Evolutionary conservation across 2,888 invertebrate species (phyloP).

Genomic region (Acrobasis repandana): DNA sequence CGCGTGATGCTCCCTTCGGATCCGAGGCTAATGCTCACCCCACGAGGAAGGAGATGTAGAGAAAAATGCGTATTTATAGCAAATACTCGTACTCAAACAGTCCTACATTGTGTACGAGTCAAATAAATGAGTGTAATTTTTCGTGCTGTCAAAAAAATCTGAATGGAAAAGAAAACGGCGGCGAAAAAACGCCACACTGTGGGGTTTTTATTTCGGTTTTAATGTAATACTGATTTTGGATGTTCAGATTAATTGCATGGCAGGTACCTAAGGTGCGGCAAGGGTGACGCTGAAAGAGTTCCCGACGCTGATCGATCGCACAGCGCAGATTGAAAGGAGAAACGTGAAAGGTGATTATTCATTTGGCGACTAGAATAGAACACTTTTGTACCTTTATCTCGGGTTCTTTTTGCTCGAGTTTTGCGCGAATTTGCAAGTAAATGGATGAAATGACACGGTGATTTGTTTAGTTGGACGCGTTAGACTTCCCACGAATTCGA

Average conservation of each 20-base stretch:
- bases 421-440: constrained; percentile 82
- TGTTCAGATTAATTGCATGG: constrained; percentile 82
- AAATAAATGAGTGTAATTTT: constrained; percentile 83
- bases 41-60: constrained; percentile 79
- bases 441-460: constrained; percentile 76
- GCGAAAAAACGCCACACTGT: constrained; percentile 76
- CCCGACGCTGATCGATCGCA: constrained; percentile 80
- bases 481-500: constrained; percentile 70
- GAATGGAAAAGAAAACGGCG: constrained; percentile 80
- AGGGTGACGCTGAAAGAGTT: constrained; percentile 83
- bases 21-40: constrained; percentile 78
- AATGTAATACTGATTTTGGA: constrained; percentile 83
- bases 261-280: constrained; percentile 72
- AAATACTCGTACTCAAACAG: constrained; percentile 84
- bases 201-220: constrained; percentile 78
- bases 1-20: constrained; percentile 76
- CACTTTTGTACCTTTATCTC: constrained; percentile 82
- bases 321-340: constrained; percentile 80
- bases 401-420: constrained; percentile 72
- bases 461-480: constrained; percentile 72
- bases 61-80: constrained; percentile 84
- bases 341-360: constrained; percentile 82
- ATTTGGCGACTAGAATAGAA: constrained; percentile 82
- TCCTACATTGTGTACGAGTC: constrained; percentile 83
- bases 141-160: constrained; percentile 84